Evolutionary conservation across 2,888 invertebrate genomes (phyloP), one percentile per base, ranked within the genome.

Genomic region (Volucella inflata): DNA sequence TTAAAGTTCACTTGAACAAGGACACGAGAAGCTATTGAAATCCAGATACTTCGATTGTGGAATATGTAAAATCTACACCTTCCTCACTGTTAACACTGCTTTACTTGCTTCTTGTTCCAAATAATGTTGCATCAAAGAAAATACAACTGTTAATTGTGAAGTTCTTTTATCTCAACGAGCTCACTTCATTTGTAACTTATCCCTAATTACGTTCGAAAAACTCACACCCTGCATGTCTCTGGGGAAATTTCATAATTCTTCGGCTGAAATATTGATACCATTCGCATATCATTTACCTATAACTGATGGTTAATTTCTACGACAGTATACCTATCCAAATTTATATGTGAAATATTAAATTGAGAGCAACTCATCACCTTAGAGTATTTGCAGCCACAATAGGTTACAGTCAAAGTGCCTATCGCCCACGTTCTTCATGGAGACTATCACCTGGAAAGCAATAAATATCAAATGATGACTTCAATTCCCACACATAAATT

Each of bases 391-490:
- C 42, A 44, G 12, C 53, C 62, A 46, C 53, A 75, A 14, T 14
- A 53, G 48, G 65, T 57, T 57, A 70, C 70, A 57, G 38, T 46
- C 36, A 42, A 65, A 46, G 16, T 30, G 50, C 16, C 17, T 46
- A 6, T 0, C 12, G 12, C 50, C 57, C n/a, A 48, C 14, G 8
- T n/a, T 14, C 14, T 14, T 14, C 48, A 14, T n/a, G 38, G 12
- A 38, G 57, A 9, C 57, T 59, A 59, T 57, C 60, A 71, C 50
- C 50, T 40, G 67, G 50, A 60, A 60, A 30, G 50, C 71, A 60
- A 71, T 71, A 59, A 75, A 65, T 75, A 75, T 65, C 65, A 42
- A 75, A 75, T 65, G 65, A 75, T 75, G 48, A 59, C 57, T 57
- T 50, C 55, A 21, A 57, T 21, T 38, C 36, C 6, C 46, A 12